Percentiles rank a stretch among this genome's conserved stretches.
Evolutionary conservation across 2,797 vertebrate species (phyloP).

Genomic region (Platyrinchus mystaceus): DNA sequence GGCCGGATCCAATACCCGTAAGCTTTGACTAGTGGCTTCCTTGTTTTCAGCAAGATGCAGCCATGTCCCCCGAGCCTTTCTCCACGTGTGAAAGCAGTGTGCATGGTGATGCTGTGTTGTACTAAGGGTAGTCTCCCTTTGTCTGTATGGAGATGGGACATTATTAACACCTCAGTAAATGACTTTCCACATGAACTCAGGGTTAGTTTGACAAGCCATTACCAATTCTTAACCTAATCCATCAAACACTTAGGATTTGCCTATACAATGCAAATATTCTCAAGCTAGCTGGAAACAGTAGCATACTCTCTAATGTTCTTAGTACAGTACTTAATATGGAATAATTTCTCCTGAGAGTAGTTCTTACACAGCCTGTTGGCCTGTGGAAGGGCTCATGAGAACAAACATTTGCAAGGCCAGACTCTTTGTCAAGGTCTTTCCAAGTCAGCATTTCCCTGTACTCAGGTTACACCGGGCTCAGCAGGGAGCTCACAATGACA

Average conservation of each 20-base stretch:
- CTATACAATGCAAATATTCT: background rate
- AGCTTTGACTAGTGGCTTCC: background rate
- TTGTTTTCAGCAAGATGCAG: background rate
- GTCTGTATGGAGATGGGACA: rapidly evolving
- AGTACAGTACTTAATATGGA: background rate
- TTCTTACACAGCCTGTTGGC: background rate
- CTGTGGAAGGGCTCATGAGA: background rate
- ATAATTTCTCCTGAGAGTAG: background rate
- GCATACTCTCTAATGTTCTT: background rate
- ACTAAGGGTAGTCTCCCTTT: background rate
- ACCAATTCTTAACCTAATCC: background rate
- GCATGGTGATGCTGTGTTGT: background rate
- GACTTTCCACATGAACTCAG: background rate
- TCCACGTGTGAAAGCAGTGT: rapidly evolving
- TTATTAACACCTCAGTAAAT: background rate
- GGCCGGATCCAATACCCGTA: background rate
- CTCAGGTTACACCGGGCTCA: slow-evolving; percentile 39
- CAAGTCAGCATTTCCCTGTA: background rate
- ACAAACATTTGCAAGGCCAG: background rate
- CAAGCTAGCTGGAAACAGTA: rapidly evolving
- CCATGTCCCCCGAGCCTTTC: background rate
- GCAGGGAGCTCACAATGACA: slow-evolving; percentile 28
- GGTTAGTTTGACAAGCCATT: background rate
- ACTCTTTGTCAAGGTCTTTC: background rate
- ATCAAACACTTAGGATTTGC: background rate